Base-by-base conservation (phyloP, 2,797 vertebrate genomes). In the Myotis myotis region DNA sequence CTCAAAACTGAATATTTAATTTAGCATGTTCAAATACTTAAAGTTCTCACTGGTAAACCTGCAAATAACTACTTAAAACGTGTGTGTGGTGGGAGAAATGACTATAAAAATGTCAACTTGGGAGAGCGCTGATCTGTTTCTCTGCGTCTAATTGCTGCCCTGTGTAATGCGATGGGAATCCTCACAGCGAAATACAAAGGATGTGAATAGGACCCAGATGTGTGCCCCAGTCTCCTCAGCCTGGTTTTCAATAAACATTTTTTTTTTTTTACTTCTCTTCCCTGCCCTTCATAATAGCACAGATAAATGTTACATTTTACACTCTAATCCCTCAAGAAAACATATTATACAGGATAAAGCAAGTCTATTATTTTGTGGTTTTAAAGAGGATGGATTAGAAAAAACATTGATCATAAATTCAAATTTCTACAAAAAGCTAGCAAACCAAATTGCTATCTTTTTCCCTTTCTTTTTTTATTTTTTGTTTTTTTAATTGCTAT, bases 1-100 rank as follows among this genome's bases (percentile, higher is more conserved):
- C 41, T 94, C 93, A 78, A 71, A 89, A 96, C 91, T 79, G 80
- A 95, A 79, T 92, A 85, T 71, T 94, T 96, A 82, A 94, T 89
- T 82, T 76, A 87, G 89, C 64, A 62, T 91, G 87, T 71, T 96
- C 89, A 94, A 94, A 96, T 86, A 74, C 55, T 71, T 96, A 74
- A 66, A 71, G 80, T 87, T 88, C 41, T 91, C 91, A 53, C 89
- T 91, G 60, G 92, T 70, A 91, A 93, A 95, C 95, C 87, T 96
- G 90, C 82, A 93, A 91, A 92, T 83, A 87, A 89, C 72, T 87
- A 62, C 86, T 96, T 68, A 85, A 95, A 57, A 30, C 20, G 96
- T 93, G 44, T 36, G 64, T 88, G 62, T 80, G 84, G 22, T n/a
- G 62, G 55, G 49, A 94, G 72, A 88, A 93, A 9, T 49, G n/a